Base-by-base conservation (phyloP, 2,888 invertebrate species). In the Chrysomela aeneicollis region DNA sequence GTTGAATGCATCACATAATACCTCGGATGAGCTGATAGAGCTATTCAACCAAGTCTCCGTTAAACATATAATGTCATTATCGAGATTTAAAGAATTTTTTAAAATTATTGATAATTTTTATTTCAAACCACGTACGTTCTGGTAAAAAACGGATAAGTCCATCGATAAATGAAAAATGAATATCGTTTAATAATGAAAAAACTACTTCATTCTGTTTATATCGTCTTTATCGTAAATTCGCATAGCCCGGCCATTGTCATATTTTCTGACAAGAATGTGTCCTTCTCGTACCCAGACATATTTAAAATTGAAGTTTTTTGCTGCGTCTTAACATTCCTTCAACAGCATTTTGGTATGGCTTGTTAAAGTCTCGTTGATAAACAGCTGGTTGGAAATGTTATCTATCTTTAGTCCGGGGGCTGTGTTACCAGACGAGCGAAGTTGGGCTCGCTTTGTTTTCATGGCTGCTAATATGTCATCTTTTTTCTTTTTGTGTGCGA, bases 331-430 rank as follows among this genome's bases (percentile, higher is more conserved):
- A 18, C 19, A 50, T 50, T 50, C 49, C 19, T 42, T 55, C n/a
- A 42, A 55, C 35, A 55, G 1, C 18, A 35, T 21, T 18, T 37
- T 37, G 2, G 35, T 35, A 17, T 30, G 30, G 55, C 35, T 35
- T 35, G 37, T 55, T 35, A 37, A 55, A 17, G 32, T 35, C 18
- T 55, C 37, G 18, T 37, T 55, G 55, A 55, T 55, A 55, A 55
- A 55, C 55, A 55, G 55, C 55, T 55, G 55, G 10, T 55, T 35
- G 10, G 55, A 55, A 5, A 37, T 35, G 18, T 55, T 55, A 10
- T 55, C 55, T 21, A 55, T 5, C 37, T 35, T 55, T 37, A 55
- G 55, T 37, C 55, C 55, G 37, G 55, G 55, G 37, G 35, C 49
- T 50, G 19, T 18, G 19, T 18, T 50, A 21, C 49, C 49, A 19